A percentile compares a stretch with the other conserved stretches of the same genome.
Evolutionary conservation across 2,113 vertebrate species (phyloP).

Genomic region (Ptilonorhynchus violaceus): DNA sequence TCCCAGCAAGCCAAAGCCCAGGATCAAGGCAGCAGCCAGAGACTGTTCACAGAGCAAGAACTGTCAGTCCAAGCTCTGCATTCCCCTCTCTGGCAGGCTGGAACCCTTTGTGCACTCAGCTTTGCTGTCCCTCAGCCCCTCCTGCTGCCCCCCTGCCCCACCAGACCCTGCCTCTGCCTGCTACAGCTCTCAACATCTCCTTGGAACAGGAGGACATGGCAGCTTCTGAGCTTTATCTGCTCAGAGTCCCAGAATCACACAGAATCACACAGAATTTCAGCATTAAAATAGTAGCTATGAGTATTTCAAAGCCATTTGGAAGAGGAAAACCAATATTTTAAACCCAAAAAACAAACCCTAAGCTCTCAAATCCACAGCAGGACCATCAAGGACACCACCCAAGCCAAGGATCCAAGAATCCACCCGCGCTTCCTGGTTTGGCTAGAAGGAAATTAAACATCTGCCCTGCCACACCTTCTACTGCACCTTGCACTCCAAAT

Average conservation of each 20-base stretch:
- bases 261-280: not conserved
- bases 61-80: not conserved
- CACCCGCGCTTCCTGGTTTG: not conserved
- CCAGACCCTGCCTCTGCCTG: not conserved
- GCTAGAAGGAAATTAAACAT: not conserved
- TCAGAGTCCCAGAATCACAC: too few relatives aligned
- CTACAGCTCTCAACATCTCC: not conserved
- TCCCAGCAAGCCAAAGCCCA: not conserved
- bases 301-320: not conserved
- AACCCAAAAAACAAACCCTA: not conserved
- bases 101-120: not conserved
- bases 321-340: not conserved
- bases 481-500: not conserved
- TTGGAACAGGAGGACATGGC: too few relatives aligned
- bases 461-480: not conserved
- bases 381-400: accelerated
- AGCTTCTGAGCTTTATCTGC: not conserved
- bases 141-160: not conserved
- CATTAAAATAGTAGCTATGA: not conserved
- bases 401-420: not conserved
- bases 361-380: not conserved
- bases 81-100: not conserved
- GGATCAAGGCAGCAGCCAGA: not conserved
- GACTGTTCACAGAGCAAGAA: not conserved
- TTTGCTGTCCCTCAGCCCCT: not conserved